These are phyloP conservation scores for Philhelius pedissequus DNA, from an alignment of 2,888 invertebrate genomes.

Conservation along the genomic window DNA sequence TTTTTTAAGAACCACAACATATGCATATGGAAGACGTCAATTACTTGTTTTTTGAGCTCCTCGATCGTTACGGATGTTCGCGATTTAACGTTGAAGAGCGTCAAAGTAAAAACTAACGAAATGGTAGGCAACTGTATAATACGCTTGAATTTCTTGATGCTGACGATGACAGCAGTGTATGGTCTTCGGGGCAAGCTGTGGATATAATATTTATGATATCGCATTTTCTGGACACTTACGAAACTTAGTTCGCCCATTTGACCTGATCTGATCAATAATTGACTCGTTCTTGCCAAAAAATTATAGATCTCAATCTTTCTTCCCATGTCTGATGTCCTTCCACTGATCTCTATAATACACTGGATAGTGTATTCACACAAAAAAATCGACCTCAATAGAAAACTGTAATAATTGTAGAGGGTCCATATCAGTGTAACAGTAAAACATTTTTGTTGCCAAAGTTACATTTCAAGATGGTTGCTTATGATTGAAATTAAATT, in stretches of 20 bases:
- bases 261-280: slow-evolving; percentile 96
- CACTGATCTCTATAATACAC: too few relatives aligned
- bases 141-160: slow-evolving; percentile 75
- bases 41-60: slow-evolving; percentile 76
- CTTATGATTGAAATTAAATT: too few relatives aligned
- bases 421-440: too few relatives aligned
- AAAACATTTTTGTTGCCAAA: too few relatives aligned
- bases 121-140: slow-evolving; percentile 76
- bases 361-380: too few relatives aligned
- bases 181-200: slow-evolving; percentile 71
- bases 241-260: slow-evolving; percentile 99
- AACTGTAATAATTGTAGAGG: too few relatives aligned
- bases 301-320: slow-evolving; percentile 98
- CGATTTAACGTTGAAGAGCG: slow-evolving; percentile 75
- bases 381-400: too few relatives aligned
- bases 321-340: slow-evolving; percentile 99
- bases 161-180: slow-evolving; percentile 74
- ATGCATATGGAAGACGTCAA: slow-evolving; percentile 76
- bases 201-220: slow-evolving; percentile 77
- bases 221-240: slow-evolving; percentile 79
- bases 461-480: too few relatives aligned
- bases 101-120: slow-evolving; percentile 72
- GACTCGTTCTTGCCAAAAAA: slow-evolving; percentile 96
- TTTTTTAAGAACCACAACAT: slow-evolving; percentile 76
- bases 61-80: slow-evolving; percentile 77